Conservation (phyloP, 64 coral and sea anemone genomes). For the Montipora capricornis region DNA sequence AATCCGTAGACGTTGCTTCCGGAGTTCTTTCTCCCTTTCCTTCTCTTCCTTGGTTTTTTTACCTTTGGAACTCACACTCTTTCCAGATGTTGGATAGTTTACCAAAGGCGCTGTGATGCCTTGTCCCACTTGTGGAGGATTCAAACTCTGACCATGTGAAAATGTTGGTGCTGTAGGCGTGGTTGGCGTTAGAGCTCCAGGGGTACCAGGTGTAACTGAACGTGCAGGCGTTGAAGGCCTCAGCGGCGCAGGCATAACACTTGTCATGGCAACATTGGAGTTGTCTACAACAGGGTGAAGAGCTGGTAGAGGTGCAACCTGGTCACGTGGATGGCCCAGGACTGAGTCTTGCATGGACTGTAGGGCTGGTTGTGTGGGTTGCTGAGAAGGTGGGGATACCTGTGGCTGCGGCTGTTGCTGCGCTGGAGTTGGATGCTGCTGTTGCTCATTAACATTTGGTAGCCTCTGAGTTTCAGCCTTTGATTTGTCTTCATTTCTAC, state of each 20-base stretch:
- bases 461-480: slow-evolving; percentile 26
- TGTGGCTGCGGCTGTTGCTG: neutral
- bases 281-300: neutral
- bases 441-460: slow-evolving; percentile 11
- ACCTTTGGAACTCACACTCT: slow-evolving; percentile 57
- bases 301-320: neutral
- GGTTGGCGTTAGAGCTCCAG: slow-evolving; percentile 59
- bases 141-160: slow-evolving; percentile 8
- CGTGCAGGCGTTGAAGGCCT: slow-evolving; percentile 43
- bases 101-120: slow-evolving; percentile 10
- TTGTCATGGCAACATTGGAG: slow-evolving; percentile 22
- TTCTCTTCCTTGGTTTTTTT: slow-evolving; percentile 92
- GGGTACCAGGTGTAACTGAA: slow-evolving; percentile 56
- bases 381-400: neutral
- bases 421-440: neutral
- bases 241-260: slow-evolving; percentile 54
- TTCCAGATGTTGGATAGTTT: neutral
- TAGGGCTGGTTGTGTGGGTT: neutral
- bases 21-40: slow-evolving; percentile 86
- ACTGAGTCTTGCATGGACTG: slow-evolving; percentile 36
- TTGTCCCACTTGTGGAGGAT: neutral
- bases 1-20: slow-evolving; percentile 83
- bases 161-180: slow-evolving; percentile 65
- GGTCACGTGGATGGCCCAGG: slow-evolving; percentile 42
- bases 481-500: slow-evolving; percentile 67